Conservation (phyloP, 2,888 invertebrate genomes). For the Thecocarcelia acutangulata region DNA sequence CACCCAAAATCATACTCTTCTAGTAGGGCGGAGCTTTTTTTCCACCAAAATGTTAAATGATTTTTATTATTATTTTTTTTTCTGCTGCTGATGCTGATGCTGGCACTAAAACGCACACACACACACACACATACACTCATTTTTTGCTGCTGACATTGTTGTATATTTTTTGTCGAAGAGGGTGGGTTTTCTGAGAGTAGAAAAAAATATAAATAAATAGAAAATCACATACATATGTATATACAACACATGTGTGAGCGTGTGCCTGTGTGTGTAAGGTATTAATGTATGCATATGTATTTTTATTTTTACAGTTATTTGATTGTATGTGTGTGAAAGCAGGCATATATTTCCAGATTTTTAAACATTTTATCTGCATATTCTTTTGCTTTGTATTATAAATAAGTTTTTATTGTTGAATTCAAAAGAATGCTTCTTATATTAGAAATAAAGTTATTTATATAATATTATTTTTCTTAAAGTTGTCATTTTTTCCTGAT, state of each 20-base stretch:
- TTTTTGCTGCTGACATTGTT: constrained; percentile 30
- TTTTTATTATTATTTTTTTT: too few relatives aligned
- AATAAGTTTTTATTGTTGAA: neutral
- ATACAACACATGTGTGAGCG: neutral
- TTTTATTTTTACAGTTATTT: too few relatives aligned
- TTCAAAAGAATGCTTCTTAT: neutral
- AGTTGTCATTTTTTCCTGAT: too few relatives aligned
- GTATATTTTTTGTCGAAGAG: constrained; percentile 56
- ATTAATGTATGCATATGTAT: neutral
- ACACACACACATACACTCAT: constrained; percentile 41
- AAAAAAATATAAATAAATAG: constrained; percentile 49
- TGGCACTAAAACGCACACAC: constrained; percentile 55
- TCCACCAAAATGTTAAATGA: constrained; percentile 54
- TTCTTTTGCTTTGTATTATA: constrained; percentile 18
- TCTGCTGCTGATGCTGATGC: constrained; percentile 47
- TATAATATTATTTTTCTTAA: too few relatives aligned
- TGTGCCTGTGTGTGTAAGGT: neutral
- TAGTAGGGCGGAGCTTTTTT: constrained; percentile 66
- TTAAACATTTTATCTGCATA: too few relatives aligned
- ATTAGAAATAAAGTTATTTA: too few relatives aligned
- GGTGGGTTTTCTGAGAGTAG: constrained; percentile 61
- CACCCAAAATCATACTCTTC: constrained; percentile 24
- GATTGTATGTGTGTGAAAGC: too few relatives aligned
- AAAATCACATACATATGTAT: constrained; percentile 16
- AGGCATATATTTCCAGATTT: too few relatives aligned